These are phyloP conservation scores for Gnathonemus echidnorhynchus DNA, from an alignment of 2,113 vertebrate genomes.

Conservation along the genomic window DNA sequence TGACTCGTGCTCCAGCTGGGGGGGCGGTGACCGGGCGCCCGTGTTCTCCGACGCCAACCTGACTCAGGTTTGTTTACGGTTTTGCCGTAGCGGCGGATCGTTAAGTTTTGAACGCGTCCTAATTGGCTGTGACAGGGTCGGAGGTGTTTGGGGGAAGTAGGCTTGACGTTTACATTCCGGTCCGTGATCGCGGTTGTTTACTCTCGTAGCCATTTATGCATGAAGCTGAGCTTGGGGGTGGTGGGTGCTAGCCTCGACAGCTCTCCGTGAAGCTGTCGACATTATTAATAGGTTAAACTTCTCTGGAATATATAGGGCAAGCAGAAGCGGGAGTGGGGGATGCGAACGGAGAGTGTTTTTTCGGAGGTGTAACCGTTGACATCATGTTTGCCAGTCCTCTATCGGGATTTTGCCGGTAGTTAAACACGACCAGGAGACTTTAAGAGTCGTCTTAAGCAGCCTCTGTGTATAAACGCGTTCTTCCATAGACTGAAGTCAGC, in stretches of 20 bases:
- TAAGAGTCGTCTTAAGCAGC: neutral
- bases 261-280: neutral
- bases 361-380: neutral
- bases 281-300: neutral
- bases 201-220: neutral
- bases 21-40: neutral
- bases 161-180: neutral
- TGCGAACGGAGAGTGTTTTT: neutral
- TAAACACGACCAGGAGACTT: neutral
- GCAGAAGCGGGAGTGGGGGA: neutral
- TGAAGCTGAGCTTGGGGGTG: neutral
- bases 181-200: neutral
- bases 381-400: neutral
- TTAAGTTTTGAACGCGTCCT: neutral
- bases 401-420: neutral
- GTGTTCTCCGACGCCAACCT: neutral
- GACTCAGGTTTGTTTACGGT: neutral
- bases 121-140: neutral
- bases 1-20: neutral
- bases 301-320: slow-evolving; percentile 11
- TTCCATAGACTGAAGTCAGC: neutral
- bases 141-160: neutral
- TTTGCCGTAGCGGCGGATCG: neutral
- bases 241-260: neutral
- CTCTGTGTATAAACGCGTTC: neutral